These are phyloP conservation scores for Hassar affinis DNA, from an alignment of 2,113 vertebrate species.

Conservation along the genomic window DNA sequence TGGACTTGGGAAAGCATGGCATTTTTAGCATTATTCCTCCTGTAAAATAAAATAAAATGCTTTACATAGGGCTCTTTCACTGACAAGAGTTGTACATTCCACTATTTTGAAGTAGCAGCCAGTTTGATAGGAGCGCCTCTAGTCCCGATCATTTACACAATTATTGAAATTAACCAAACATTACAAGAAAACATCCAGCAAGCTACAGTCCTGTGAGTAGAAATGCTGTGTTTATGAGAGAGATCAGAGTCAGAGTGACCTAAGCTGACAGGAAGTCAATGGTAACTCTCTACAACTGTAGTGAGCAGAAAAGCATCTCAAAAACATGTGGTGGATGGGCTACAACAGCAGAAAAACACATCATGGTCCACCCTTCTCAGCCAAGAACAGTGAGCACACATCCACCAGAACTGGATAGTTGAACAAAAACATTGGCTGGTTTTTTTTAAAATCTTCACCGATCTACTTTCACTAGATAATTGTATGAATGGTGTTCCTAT, in stretches of 20 bases:
- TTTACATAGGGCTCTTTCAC: not conserved
- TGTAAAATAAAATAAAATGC: not conserved
- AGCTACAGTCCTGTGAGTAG: not conserved
- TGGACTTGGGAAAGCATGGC: not conserved
- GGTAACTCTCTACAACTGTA: not conserved
- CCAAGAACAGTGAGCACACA: not conserved
- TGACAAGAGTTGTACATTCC: not conserved
- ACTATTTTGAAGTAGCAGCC: not conserved
- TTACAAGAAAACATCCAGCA: not conserved
- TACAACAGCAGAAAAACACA: not conserved
- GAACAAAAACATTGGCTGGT: not conserved
- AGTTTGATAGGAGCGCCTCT: not conserved
- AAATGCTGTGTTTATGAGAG: not conserved
- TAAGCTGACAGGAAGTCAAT: not conserved
- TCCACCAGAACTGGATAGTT: not conserved
- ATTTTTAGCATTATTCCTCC: not conserved
- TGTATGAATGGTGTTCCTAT: not conserved
- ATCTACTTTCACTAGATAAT: not conserved
- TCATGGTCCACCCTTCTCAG: not conserved
- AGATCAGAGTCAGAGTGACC: not conserved
- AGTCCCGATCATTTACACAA: not conserved
- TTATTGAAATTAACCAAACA: not conserved
- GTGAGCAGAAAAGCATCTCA: not conserved
- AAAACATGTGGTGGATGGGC: too few relatives aligned
- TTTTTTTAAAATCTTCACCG: not conserved